Evolutionary conservation across 2,888 invertebrate genomes (phyloP), one percentile per base, ranked within the genome.

Genomic region (Apeira syringaria): DNA sequence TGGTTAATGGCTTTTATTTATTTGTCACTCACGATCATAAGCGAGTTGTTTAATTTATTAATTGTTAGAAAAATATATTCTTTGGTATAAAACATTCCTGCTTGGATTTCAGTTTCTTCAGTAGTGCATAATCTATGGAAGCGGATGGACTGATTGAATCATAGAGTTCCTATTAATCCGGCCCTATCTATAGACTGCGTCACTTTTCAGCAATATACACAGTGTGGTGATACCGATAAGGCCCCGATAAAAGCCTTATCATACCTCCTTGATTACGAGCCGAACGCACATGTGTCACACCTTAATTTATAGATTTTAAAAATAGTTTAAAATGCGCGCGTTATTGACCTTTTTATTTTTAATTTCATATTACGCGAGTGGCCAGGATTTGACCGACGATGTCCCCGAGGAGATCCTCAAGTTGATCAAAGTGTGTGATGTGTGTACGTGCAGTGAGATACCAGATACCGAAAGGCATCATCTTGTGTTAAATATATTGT

Each of bases 401-500:
- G 71, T 61, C 10, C 61, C 50, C 2, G 55, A 72, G 46, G 64
- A 68, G 51, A 66, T 60, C 48, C 47, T 54, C 12, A 73, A 70
- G 51, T 53, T 74, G 13, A 71, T 87, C 55, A 72, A 78, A 56
- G 61, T 89, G 43, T 82, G 86, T 70, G 78, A 79, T 42, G 74
- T 78, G 55, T 89, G 89, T 60, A 81, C 85, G 59, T 89, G 88
- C 56, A 86, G 88, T 78, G 89, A 89, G 68, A 86, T 87, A 50
- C 72, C 75, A 1, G 84, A 86, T 53, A 57, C 78, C 6, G 84
- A 86, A 37, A 77, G 79, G 12, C 77, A 78, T 15, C 74, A 82
- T 56, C 65, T 88, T 56, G 85, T 87, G 66, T 68, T 86, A 26
- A 86, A 88, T 61, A 80, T 89, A 49, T 69, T 84, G 74, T 89